Conservation (phyloP, 2,888 invertebrate genomes). For the Drosophila anceps region DNA sequence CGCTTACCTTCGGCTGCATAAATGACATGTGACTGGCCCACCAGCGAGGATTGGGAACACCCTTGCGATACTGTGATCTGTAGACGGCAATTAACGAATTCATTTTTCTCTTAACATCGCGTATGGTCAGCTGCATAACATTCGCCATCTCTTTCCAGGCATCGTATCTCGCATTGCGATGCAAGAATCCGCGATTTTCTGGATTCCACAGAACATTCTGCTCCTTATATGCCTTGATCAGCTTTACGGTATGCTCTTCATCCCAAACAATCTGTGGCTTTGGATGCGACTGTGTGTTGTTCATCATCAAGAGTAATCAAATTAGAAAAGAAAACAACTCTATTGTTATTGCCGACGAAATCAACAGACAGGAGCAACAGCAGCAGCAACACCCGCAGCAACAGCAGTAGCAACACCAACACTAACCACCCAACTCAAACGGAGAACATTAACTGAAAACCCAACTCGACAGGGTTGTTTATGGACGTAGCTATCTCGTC, state of each 20-base stretch:
- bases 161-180: conserved; percentile 15
- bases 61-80: conserved; percentile 21
- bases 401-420: not conserved
- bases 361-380: conserved; percentile 15
- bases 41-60: conserved; percentile 25
- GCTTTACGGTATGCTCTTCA: conserved; percentile 9
- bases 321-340: not conserved
- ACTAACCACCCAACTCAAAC: conserved; percentile 14
- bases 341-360: not conserved
- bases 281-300: not conserved
- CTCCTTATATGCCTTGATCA: conserved; percentile 15
- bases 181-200: conserved; percentile 3
- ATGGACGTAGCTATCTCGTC: not conserved
- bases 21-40: conserved; percentile 31
- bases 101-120: conserved; percentile 22
- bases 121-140: conserved; percentile 4
- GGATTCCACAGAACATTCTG: conserved; percentile 27
- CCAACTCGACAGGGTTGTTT: conserved; percentile 11
- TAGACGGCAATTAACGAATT: conserved; percentile 25
- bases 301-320: not conserved
- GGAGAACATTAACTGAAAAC: conserved; percentile 23
- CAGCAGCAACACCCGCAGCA: not conserved
- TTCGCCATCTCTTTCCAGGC: conserved; percentile 24
- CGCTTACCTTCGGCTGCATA: conserved; percentile 16
- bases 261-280: conserved; percentile 12